Conservation (phyloP, 2,797 vertebrate species). For the Sternarchorhynchus goeldii region DNA sequence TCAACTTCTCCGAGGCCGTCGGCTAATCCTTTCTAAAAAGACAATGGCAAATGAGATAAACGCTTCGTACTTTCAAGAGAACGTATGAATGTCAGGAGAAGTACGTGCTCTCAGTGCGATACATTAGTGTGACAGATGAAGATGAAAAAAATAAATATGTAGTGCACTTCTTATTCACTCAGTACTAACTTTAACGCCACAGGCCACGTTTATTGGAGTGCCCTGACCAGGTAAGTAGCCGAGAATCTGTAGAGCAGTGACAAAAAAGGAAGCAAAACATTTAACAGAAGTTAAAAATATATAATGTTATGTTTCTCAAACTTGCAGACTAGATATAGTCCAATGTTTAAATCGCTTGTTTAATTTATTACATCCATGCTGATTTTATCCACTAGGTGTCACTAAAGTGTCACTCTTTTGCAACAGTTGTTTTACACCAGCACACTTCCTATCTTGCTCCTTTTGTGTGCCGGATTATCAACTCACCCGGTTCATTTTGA, state of each 20-base stretch:
- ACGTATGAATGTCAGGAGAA: no score
- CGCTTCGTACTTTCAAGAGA: not conserved
- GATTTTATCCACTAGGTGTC: conserved; percentile 64
- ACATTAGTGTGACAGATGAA: not conserved
- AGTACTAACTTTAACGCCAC: conserved; percentile 84
- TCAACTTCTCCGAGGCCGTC: conserved; percentile 79
- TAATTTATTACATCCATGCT: not conserved
- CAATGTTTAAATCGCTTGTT: not conserved
- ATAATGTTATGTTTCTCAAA: not conserved
- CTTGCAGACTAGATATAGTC: not conserved
- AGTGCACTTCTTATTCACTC: not conserved
- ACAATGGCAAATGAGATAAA: not conserved
- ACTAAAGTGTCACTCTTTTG: conserved; percentile 19
- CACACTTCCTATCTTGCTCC: not conserved
- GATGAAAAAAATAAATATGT: not conserved
- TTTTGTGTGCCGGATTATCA: not conserved
- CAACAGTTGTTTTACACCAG: not conserved
- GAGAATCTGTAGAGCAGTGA: conserved; percentile 81
- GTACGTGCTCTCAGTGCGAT: no score
- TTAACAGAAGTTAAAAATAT: not conserved
- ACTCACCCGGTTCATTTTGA: conserved; percentile 96
- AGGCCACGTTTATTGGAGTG: conserved; percentile 86
- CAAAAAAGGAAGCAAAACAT: not conserved
- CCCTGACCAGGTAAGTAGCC: conserved; percentile 92
- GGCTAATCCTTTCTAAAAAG: conserved; percentile 83